A percentile compares a stretch with the other conserved stretches of the same genome.
phyloP scores from a whole-genome alignment of 2,797 vertebrate species.

The Pteropus rufus region DNA sequence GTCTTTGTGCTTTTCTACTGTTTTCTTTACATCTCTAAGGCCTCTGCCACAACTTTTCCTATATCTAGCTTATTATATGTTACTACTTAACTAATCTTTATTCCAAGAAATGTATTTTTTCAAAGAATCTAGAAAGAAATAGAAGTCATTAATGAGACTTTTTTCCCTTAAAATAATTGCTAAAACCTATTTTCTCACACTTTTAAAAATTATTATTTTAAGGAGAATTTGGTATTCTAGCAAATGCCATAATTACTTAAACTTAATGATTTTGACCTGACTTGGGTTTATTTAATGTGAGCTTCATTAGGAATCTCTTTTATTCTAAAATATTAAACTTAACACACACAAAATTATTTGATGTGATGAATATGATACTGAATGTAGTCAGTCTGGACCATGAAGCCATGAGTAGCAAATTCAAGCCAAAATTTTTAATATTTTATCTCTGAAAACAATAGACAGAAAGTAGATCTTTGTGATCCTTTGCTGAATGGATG shows the following conservation, averaged over 20 bases:
- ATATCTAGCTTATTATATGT: neutral
- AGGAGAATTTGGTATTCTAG: neutral
- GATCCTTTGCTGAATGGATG: neutral
- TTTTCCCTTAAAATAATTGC: neutral
- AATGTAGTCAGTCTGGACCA: neutral
- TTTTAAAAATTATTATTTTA: conserved; percentile 21
- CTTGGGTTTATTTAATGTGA: neutral
- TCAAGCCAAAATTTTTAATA: neutral
- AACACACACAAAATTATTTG: neutral
- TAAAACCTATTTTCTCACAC: neutral
- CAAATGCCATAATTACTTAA: conserved; percentile 25
- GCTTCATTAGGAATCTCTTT: neutral
- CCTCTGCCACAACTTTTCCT: neutral
- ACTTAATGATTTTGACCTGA: conserved; percentile 3
- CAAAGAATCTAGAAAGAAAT: neutral
- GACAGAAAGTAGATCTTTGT: neutral
- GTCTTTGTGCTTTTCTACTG: neutral
- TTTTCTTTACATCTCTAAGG: neutral
- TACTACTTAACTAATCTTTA: neutral
- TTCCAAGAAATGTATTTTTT: neutral
- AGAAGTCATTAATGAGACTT: neutral
- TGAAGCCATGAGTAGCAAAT: neutral
- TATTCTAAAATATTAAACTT: conserved; percentile 34
- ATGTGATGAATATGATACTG: neutral
- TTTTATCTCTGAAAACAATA: neutral